These are phyloP conservation scores for Proisotoma minuta DNA, from an alignment of 2,888 invertebrate species.

Conservation along the genomic window DNA sequence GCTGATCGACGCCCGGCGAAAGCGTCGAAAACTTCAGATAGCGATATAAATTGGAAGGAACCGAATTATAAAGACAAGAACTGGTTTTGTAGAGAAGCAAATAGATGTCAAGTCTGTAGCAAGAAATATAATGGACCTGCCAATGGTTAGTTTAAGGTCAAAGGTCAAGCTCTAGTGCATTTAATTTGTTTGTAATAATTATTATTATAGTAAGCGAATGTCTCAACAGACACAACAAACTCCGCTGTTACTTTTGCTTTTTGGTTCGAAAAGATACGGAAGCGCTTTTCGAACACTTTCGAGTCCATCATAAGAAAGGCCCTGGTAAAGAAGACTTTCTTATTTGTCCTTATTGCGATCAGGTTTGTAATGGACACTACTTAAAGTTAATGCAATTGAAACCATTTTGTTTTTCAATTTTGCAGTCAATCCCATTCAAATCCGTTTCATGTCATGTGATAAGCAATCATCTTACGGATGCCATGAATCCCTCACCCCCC, in stretches of 20 bases:
- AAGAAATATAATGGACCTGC: slow-evolving; percentile 14
- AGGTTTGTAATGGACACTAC: no score
- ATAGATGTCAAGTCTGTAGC: slow-evolving; percentile 23
- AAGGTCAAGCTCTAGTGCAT: no score
- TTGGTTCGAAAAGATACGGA: slow-evolving; percentile 37
- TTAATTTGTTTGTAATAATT: not conserved
- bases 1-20: not conserved
- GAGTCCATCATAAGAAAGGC: slow-evolving; percentile 24
- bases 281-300: slow-evolving; percentile 37
- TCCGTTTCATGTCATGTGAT: slow-evolving; percentile 45
- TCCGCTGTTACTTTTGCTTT: slow-evolving; percentile 45
- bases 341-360: slow-evolving; percentile 38
- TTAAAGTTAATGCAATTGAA: not conserved
- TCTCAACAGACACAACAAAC: slow-evolving; percentile 23
- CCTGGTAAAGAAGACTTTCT: slow-evolving; percentile 34
- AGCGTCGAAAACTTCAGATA: not conserved
- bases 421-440: slow-evolving; percentile 33
- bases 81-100: slow-evolving; percentile 30
- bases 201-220: slow-evolving; percentile 17
- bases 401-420: not conserved
- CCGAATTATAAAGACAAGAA: slow-evolving; percentile 23
- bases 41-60: slow-evolving; percentile 13
- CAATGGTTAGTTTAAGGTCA: not conserved
- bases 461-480: slow-evolving; percentile 24
- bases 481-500: not conserved